Evolutionary conservation across 2,888 invertebrate species (phyloP).

Genomic region (Epirrhoe tristata): DNA sequence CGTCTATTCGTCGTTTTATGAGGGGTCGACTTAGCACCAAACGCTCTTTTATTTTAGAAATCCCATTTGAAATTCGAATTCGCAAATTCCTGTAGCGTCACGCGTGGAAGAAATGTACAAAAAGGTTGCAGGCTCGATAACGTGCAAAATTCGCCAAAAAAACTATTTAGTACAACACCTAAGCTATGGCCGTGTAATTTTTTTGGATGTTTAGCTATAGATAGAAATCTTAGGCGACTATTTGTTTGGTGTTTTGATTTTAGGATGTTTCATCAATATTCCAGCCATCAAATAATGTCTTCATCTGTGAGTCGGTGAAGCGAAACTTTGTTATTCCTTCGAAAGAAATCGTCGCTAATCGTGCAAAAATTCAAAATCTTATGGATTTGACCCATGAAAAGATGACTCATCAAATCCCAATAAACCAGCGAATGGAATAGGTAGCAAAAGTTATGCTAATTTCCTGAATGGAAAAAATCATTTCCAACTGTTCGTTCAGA

Average conservation of each 20-base stretch:
- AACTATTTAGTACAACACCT: slow-evolving; percentile 10
- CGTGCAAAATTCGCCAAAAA: slow-evolving; percentile 25
- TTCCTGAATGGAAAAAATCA: slow-evolving; percentile 30
- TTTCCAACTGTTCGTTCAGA: slow-evolving; percentile 26
- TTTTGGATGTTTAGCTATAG: too few relatives aligned
- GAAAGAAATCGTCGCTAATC: not conserved
- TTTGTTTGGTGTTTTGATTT: too few relatives aligned
- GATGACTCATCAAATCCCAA: not conserved
- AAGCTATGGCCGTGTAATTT: too few relatives aligned
- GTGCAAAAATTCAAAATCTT: not conserved
- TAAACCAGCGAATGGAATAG: not conserved
- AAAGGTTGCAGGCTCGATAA: slow-evolving; percentile 23
- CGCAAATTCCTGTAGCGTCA: slow-evolving; percentile 36
- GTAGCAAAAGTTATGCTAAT: slow-evolving; percentile 5
- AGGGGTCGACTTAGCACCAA: slow-evolving; percentile 40
- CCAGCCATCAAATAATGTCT: too few relatives aligned
- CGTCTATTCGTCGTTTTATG: slow-evolving; percentile 41
- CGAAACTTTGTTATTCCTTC: too few relatives aligned
- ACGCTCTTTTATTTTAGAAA: slow-evolving; percentile 42
- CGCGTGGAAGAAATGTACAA: slow-evolving; percentile 30
- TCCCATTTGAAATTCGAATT: slow-evolving; percentile 39
- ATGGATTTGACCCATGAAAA: not conserved
- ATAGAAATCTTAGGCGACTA: too few relatives aligned
- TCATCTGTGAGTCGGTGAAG: too few relatives aligned
- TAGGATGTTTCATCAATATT: too few relatives aligned